Conservation (phyloP, 92 coral and sea anemone species). For the Muricea muricata region DNA sequence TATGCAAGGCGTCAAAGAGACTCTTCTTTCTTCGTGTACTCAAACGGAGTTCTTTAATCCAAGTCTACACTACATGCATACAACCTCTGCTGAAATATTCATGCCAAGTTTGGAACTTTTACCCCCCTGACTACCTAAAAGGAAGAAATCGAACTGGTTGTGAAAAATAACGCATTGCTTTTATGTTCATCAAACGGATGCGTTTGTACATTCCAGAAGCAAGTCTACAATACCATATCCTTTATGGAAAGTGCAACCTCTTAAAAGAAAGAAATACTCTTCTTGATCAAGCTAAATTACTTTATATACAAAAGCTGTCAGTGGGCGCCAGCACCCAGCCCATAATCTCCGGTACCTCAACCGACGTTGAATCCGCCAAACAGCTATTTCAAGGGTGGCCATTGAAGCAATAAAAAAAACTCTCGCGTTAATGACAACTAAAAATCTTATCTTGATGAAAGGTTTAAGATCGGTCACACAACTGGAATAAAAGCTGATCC, state of each 20-base stretch:
- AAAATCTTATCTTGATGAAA: constrained; percentile 57
- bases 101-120: no score
- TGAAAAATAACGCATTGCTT: constrained; percentile 9
- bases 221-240: constrained; percentile 53
- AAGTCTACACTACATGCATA: no score
- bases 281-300: constrained; percentile 52
- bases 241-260: constrained; percentile 46
- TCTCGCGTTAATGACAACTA: constrained; percentile 57
- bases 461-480: constrained; percentile 54
- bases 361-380: constrained; percentile 35
- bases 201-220: constrained; percentile 49
- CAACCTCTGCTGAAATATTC: no score
- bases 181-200: constrained; percentile 72
- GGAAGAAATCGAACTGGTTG: no score
- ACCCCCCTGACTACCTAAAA: no score
- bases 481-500: constrained; percentile 63
- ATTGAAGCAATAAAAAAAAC: constrained; percentile 28
- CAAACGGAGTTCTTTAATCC: no score
- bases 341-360: constrained; percentile 24
- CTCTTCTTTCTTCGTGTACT: no score
- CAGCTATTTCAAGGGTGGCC: constrained; percentile 53
- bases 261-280: constrained; percentile 46
- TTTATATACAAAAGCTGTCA: constrained; percentile 52
- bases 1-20: no score
- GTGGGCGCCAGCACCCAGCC: constrained; percentile 63